A percentile compares a stretch with the other conserved stretches of the same genome.
These are phyloP conservation scores for Lepidurus arcticus DNA, from an alignment of 1,140 invertebrate genomes.

Conservation along the genomic window DNA sequence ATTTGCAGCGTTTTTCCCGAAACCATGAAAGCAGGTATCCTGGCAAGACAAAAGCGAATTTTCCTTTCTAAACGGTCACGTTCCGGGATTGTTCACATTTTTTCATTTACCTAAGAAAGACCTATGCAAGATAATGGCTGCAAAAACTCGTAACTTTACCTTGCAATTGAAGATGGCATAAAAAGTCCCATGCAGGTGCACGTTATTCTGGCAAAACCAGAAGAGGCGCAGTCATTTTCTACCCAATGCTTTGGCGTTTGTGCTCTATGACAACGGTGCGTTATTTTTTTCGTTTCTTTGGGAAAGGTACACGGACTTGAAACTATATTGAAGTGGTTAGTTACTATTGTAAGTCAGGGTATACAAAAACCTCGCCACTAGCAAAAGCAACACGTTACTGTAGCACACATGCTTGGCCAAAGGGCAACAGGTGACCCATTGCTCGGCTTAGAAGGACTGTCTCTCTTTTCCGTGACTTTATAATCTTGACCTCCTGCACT, in stretches of 20 bases:
- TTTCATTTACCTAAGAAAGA: too few species aligned
- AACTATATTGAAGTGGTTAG: background rate
- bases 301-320: too few species aligned
- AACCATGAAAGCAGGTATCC: background rate
- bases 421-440: constrained; percentile 3
- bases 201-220: too few species aligned
- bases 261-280: too few species aligned
- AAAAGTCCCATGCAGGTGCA: too few species aligned
- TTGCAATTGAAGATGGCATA: too few species aligned
- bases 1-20: background rate
- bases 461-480: background rate
- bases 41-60: background rate
- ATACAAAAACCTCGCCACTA: background rate
- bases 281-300: too few species aligned
- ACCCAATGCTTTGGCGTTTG: too few species aligned
- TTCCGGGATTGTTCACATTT: background rate
- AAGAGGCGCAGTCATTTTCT: too few species aligned
- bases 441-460: background rate
- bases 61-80: background rate
- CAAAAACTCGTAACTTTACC: too few species aligned
- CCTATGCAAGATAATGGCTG: too few species aligned
- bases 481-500: background rate
- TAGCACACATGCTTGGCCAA: background rate
- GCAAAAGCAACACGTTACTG: background rate
- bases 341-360: background rate